Percentiles rank a stretch among this genome's conserved stretches.
Conservation (phyloP, 2,113 vertebrate genomes). For the Petaurus breviceps region DNA sequence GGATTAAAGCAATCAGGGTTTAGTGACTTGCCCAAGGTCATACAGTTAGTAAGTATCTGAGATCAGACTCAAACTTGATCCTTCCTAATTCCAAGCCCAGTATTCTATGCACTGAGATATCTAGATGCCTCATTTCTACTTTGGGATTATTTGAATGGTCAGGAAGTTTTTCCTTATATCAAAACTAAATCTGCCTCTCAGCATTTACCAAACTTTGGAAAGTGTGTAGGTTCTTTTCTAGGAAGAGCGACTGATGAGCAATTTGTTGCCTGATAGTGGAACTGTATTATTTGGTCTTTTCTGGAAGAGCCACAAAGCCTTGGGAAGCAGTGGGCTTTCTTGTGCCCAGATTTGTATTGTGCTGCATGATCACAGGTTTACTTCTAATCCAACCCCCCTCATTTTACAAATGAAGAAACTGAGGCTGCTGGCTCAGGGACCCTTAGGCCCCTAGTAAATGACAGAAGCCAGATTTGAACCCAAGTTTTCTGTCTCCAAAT, state of each 20-base stretch:
- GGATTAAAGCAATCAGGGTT: background rate
- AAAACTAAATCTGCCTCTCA: background rate
- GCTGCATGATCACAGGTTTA: background rate
- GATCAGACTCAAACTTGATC: background rate
- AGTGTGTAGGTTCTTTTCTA: slow-evolving; percentile 11
- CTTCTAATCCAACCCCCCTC: background rate
- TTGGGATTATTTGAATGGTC: background rate
- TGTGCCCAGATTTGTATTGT: background rate
- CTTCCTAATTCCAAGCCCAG: background rate
- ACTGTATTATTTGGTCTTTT: background rate
- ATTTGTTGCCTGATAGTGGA: slow-evolving; percentile 4
- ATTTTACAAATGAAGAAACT: background rate
- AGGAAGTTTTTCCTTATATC: background rate
- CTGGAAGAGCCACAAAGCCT: background rate
- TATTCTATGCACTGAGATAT: background rate
- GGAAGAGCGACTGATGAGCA: slow-evolving; percentile 43
- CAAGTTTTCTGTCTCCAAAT: background rate
- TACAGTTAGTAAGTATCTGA: background rate
- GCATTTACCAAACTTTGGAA: background rate
- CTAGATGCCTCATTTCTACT: background rate
- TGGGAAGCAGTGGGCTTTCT: background rate
- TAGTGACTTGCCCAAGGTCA: background rate
- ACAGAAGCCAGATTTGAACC: background rate
- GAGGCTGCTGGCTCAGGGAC: background rate
- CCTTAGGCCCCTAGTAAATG: background rate